phyloP scores from a whole-genome alignment of 1,140 invertebrate species.

The Drosophila persimilis region DNA sequence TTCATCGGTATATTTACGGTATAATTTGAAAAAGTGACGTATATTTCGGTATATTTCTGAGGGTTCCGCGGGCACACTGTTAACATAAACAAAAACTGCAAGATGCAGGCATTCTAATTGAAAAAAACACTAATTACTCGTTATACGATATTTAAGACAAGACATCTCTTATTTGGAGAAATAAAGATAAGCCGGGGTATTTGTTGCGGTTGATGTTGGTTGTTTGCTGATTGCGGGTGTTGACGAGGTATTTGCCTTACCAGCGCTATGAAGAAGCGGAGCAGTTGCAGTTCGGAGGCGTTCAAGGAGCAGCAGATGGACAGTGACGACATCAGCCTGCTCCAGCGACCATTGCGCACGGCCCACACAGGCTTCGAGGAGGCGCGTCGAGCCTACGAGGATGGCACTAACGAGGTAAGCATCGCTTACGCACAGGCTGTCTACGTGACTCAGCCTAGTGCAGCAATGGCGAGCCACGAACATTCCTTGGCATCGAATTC shows the following conservation, averaged over 20 bases:
- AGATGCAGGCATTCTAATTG: slow-evolving; percentile 61
- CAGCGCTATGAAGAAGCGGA: slow-evolving; percentile 66
- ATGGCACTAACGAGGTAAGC: slow-evolving; percentile 85
- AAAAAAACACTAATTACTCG: slow-evolving; percentile 27
- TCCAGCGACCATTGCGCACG: slow-evolving; percentile 86
- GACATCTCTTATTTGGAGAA: not conserved
- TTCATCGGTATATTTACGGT: too few species aligned
- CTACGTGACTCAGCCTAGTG: slow-evolving; percentile 64
- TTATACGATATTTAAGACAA: slow-evolving; percentile 9
- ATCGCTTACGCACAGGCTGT: slow-evolving; percentile 19
- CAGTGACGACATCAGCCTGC: slow-evolving; percentile 84
- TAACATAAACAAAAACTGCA: slow-evolving; percentile 60
- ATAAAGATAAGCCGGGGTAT: slow-evolving; percentile 1
- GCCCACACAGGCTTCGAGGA: slow-evolving; percentile 86
- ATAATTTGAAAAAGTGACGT: too few species aligned
- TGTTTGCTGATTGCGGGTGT: not conserved
- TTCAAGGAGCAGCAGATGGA: slow-evolving; percentile 61
- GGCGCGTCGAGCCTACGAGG: slow-evolving; percentile 85
- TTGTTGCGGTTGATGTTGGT: too few species aligned
- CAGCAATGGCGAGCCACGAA: slow-evolving; percentile 62
- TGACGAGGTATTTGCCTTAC: not conserved
- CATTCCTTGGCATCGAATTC: slow-evolving; percentile 11
- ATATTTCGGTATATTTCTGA: too few species aligned
- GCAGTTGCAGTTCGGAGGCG: slow-evolving; percentile 67
- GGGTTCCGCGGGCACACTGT: slow-evolving; percentile 23